A percentile compares a stretch with the other conserved stretches of the same genome.
Conservation (phyloP, 2,113 vertebrate species). For the Mirounga angustirostris region DNA sequence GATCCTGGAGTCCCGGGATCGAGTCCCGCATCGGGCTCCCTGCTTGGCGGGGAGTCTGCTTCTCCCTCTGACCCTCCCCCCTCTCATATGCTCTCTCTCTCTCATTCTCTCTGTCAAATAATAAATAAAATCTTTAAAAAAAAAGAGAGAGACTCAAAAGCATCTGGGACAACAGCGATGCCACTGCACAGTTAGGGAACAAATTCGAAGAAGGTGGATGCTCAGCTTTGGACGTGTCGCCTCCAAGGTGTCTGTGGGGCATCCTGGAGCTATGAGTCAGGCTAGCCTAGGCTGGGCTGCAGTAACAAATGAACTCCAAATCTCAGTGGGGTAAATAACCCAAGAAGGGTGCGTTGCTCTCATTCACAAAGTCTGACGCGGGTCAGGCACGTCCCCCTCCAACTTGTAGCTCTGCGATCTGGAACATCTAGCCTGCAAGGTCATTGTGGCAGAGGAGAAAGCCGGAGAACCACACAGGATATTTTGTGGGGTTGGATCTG, state of each 20-base stretch:
- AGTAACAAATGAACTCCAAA: neutral
- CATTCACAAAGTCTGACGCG: neutral
- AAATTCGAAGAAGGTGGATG: neutral
- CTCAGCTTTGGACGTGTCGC: rapidly evolving
- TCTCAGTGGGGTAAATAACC: neutral
- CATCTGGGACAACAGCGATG: rapidly evolving
- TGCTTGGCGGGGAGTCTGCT: too few species aligned
- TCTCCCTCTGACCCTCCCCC: too few species aligned
- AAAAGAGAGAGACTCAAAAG: neutral
- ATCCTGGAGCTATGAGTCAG: rapidly evolving
- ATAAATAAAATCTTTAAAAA: too few species aligned
- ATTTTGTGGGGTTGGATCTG: rapidly evolving
- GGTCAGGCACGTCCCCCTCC: neutral
- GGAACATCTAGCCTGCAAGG: neutral
- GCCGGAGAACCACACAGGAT: neutral
- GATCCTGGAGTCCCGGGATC: too few species aligned
- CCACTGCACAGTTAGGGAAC: neutral
- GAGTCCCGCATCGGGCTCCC: too few species aligned
- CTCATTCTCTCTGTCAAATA: too few species aligned
- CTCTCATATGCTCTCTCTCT: too few species aligned
- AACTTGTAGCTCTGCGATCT: rapidly evolving
- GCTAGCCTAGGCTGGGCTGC: neutral
- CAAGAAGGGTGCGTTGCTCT: neutral
- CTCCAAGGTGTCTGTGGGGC: too few species aligned
- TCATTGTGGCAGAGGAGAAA: neutral